phyloP scores from a whole-genome alignment of 2,888 invertebrate genomes.

The Reticulitermes lucifugus region DNA sequence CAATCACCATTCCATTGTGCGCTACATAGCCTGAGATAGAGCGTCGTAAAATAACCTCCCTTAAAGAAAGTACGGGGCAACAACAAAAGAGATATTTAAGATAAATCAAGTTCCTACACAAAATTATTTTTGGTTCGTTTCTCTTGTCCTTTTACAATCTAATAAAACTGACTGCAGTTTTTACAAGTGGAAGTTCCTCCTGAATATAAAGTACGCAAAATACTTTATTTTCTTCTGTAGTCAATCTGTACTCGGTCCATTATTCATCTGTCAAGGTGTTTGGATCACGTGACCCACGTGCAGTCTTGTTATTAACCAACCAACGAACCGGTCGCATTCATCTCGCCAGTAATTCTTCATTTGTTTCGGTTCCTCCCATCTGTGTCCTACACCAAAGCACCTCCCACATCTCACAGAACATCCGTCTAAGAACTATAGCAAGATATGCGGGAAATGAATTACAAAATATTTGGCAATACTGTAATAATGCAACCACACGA shows the following conservation, averaged over 20 bases:
- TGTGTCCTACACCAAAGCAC: background rate
- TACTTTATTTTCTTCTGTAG: conserved; percentile 1
- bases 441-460: background rate
- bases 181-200: background rate
- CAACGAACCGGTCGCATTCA: conserved; percentile 43
- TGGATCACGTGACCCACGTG: conserved; percentile 33
- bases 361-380: conserved; percentile 40
- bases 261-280: conserved; percentile 37
- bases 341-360: conserved; percentile 37
- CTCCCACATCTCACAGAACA: conserved; percentile 27
- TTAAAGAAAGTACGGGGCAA: no score
- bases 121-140: background rate
- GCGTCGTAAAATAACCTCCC: no score
- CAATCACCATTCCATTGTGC: no score
- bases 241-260: conserved; percentile 19
- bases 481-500: background rate
- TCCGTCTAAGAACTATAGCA: background rate
- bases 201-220: background rate
- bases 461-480: background rate
- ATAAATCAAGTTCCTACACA: background rate
- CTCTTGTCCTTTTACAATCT: background rate
- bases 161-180: background rate
- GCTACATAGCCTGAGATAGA: no score
- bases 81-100: no score
- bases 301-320: conserved; percentile 37